These are phyloP conservation scores for Hucho hucho DNA, from an alignment of 2,113 vertebrate species.

Conservation along the genomic window DNA sequence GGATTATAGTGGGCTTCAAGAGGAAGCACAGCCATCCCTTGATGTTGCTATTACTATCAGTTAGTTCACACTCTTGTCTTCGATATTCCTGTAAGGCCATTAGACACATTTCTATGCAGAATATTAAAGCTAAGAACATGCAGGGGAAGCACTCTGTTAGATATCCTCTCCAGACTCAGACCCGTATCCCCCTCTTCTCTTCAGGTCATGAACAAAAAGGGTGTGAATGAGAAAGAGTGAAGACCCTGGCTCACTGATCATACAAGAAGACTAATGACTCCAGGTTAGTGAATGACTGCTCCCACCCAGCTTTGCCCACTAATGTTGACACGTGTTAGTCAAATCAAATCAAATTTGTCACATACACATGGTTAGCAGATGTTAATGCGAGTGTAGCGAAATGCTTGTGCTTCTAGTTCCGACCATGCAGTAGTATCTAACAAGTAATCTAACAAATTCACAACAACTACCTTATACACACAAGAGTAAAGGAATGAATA, in stretches of 20 bases:
- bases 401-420: no score
- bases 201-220: slow-evolving; percentile 6
- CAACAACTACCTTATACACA: no score
- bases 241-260: background rate
- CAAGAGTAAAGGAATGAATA: no score
- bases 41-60: background rate
- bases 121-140: slow-evolving; percentile 39
- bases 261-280: slow-evolving; percentile 25
- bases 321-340: slow-evolving; percentile 31
- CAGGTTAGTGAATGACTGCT: slow-evolving; percentile 28
- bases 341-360: no score
- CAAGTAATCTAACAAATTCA: no score
- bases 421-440: no score
- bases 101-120: slow-evolving; percentile 41
- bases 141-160: slow-evolving; percentile 29
- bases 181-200: slow-evolving; percentile 3
- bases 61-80: slow-evolving; percentile 34
- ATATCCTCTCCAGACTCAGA: slow-evolving; percentile 28
- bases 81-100: slow-evolving; percentile 51
- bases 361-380: no score
- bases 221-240: background rate
- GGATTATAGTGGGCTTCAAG: background rate
- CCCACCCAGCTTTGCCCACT: slow-evolving; percentile 35
- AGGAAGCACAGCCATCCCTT: background rate
- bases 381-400: no score